A percentile compares a stretch with the other conserved stretches of the same genome.
phyloP scores from a whole-genome alignment of 2,797 vertebrate genomes.

The Enteromius paludinosus region DNA sequence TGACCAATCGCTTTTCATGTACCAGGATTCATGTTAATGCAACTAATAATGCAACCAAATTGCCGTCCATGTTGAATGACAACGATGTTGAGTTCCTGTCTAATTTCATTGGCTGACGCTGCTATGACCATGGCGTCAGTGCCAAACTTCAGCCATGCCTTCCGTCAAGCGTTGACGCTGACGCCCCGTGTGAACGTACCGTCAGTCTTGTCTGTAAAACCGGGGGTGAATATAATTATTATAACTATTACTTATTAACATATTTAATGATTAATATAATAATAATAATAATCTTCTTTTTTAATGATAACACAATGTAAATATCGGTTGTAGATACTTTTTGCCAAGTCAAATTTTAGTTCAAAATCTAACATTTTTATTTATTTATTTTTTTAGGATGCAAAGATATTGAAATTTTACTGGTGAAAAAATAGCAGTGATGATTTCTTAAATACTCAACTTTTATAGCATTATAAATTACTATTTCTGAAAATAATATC shows the following conservation, averaged over 20 bases:
- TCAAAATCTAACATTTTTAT: not conserved
- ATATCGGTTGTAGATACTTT: not conserved
- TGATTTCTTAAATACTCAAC: not conserved
- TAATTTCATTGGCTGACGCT: too few relatives aligned
- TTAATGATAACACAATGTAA: not conserved
- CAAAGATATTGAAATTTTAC: not conserved
- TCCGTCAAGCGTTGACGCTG: too few relatives aligned
- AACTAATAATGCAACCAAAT: too few relatives aligned
- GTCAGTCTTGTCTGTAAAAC: too few relatives aligned
- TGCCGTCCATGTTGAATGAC: too few relatives aligned
- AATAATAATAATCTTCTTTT: not conserved
- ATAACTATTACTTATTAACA: not conserved
- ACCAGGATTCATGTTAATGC: too few relatives aligned
- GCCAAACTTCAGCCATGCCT: too few relatives aligned
- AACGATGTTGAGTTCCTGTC: too few relatives aligned
- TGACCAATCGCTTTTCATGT: too few relatives aligned
- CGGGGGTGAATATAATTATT: too few relatives aligned
- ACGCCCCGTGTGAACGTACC: too few relatives aligned
- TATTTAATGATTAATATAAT: not conserved
- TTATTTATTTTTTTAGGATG: not conserved
- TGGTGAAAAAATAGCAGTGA: not conserved
- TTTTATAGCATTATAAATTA: not conserved
- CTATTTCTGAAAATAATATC: not conserved
- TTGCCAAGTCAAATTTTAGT: not conserved
- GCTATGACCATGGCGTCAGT: too few relatives aligned